Conservation (phyloP, 1,140 invertebrate genomes). For the Archivesica marissinica region DNA sequence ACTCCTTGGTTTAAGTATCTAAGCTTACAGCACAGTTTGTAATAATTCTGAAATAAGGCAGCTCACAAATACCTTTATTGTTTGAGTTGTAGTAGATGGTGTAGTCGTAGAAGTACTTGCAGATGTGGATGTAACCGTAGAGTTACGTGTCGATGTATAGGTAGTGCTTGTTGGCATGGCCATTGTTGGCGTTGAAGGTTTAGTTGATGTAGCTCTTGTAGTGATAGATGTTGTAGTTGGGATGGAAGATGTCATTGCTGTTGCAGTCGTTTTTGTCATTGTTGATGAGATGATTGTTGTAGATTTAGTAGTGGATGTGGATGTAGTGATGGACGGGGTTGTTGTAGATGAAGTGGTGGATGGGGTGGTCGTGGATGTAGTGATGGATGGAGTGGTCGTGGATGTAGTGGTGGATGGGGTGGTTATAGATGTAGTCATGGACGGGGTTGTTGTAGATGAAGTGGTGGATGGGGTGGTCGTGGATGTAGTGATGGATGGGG, state of each 20-base stretch:
- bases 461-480: not conserved
- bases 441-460: not conserved
- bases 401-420: not conserved
- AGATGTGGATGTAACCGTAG: slow-evolving; percentile 3
- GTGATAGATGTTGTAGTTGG: not conserved
- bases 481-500: not conserved
- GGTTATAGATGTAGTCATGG: not conserved
- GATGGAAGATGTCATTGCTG: not conserved
- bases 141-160: not conserved
- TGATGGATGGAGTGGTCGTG: not conserved
- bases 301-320: not conserved
- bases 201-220: not conserved
- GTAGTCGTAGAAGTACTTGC: slow-evolving; percentile 15
- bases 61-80: not conserved
- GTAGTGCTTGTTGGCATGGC: not conserved
- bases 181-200: slow-evolving; percentile 3
- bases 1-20: too few relatives aligned
- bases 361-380: not conserved
- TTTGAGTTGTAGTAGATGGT: slow-evolving; percentile 18
- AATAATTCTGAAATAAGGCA: not conserved
- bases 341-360: not conserved
- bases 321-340: not conserved
- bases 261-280: not conserved
- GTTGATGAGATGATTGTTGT: not conserved
- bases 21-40: not conserved